phyloP scores from a whole-genome alignment of 1,140 invertebrate genomes.

The Platorchestia sp. region DNA sequence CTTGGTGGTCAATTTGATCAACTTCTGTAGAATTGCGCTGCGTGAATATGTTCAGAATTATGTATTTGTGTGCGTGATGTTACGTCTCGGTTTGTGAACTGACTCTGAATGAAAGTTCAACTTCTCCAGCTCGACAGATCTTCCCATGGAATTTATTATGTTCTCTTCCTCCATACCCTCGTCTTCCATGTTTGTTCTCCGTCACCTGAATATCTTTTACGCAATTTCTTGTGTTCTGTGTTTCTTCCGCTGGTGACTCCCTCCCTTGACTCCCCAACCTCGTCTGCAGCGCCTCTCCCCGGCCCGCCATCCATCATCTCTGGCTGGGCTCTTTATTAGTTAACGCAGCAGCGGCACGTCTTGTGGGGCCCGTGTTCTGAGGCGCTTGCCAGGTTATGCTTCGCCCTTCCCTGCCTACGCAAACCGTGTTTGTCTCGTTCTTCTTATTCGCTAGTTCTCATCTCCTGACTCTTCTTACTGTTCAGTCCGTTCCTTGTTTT shows the following conservation, averaged over 20 bases:
- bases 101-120: too few relatives aligned
- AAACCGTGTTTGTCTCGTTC: background rate
- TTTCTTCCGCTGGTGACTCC: background rate
- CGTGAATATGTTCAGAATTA: background rate
- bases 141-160: too few relatives aligned
- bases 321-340: background rate
- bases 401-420: background rate
- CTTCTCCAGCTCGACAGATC: too few relatives aligned
- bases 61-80: background rate
- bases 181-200: too few relatives aligned
- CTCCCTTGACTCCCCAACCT: background rate
- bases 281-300: background rate
- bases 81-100: too few relatives aligned
- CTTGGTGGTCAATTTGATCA: background rate
- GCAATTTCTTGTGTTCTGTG: background rate
- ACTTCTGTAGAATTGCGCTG: background rate
- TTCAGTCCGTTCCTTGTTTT: background rate
- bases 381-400: background rate
- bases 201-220: too few relatives aligned
- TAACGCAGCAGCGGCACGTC: background rate
- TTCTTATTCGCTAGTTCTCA: background rate
- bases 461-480: background rate
- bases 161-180: too few relatives aligned
- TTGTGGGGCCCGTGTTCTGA: background rate
- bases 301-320: background rate